Evolutionary conservation across 2,888 invertebrate genomes (phyloP).

Genomic region (Druceiella hillmani): DNA sequence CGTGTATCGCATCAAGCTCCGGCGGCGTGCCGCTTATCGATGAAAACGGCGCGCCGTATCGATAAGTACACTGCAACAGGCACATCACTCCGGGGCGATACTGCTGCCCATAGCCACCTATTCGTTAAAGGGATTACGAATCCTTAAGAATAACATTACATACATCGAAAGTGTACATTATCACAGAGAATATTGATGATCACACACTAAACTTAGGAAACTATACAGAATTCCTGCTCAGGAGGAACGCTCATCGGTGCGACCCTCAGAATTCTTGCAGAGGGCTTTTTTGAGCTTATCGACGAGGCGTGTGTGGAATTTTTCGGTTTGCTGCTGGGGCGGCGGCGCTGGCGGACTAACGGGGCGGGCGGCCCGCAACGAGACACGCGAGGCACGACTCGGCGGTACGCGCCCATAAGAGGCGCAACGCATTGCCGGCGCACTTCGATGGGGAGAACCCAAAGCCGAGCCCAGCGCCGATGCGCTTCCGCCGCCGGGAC

Average conservation of each 20-base stretch:
- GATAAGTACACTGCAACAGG: too few species aligned
- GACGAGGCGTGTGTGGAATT: constrained; percentile 75
- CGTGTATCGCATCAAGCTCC: too few species aligned
- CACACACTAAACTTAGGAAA: too few species aligned
- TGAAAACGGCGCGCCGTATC: too few species aligned
- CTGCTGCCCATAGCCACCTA: too few species aligned
- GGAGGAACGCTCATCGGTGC: constrained; percentile 43
- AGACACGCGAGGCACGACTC: constrained; percentile 53
- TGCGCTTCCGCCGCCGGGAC: constrained; percentile 63
- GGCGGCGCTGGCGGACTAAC: constrained; percentile 65
- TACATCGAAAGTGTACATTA: too few species aligned
- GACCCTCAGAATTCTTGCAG: constrained; percentile 51
- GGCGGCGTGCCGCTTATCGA: too few species aligned
- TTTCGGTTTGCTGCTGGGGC: constrained; percentile 58
- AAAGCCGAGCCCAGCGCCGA: constrained; percentile 40
- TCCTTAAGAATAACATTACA: too few species aligned
- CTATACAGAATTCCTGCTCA: too few species aligned
- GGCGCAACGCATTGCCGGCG: constrained; percentile 59
- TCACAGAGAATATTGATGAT: too few species aligned
- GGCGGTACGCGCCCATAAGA: constrained; percentile 40
- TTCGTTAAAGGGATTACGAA: too few species aligned
- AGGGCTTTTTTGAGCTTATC: constrained; percentile 72
- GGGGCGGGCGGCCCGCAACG: constrained; percentile 54
- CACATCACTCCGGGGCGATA: too few species aligned
- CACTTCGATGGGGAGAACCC: constrained; percentile 58